Evolutionary conservation across 2,797 vertebrate species (phyloP).

Genomic region (Scyliorhinus canicula): DNA sequence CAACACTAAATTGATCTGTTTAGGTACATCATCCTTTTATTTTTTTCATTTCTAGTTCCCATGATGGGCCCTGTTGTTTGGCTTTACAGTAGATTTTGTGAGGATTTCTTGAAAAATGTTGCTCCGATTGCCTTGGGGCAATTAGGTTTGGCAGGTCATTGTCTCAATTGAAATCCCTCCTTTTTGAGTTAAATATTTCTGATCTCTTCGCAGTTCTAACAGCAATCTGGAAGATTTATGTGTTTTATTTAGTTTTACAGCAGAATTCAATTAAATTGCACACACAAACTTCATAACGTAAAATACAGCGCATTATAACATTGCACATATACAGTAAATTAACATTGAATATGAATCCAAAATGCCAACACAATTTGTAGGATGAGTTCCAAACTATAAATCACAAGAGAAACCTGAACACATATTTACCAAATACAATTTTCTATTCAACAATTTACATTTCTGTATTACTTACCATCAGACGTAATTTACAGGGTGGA

Average conservation of each 20-base stretch:
- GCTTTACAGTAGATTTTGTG: not conserved
- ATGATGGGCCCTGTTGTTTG: not conserved
- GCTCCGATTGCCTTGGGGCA: not conserved
- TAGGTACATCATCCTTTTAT: not conserved
- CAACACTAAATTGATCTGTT: not conserved
- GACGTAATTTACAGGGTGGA: not conserved
- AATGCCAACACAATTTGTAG: not conserved
- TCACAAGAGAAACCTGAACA: not conserved
- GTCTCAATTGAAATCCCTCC: not conserved
- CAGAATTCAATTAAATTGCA: slow-evolving; percentile 31
- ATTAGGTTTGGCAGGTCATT: not conserved
- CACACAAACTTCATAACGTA: not conserved
- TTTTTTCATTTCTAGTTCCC: not conserved
- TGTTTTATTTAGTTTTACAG: slow-evolving; percentile 6
- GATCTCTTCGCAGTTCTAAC: not conserved
- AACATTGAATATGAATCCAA: not conserved
- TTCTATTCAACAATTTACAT: not conserved
- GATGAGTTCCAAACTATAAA: not conserved
- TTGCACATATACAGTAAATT: not conserved
- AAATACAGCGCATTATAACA: not conserved
- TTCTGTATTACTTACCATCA: not conserved
- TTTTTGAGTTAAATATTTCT: not conserved
- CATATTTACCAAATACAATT: slow-evolving; percentile 8
- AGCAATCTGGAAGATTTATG: slow-evolving; percentile 29
- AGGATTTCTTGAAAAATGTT: not conserved